Evolutionary conservation across 2,113 vertebrate species (phyloP), one percentile per base, ranked within the genome.

Genomic region (Ranitomeya imitator): DNA sequence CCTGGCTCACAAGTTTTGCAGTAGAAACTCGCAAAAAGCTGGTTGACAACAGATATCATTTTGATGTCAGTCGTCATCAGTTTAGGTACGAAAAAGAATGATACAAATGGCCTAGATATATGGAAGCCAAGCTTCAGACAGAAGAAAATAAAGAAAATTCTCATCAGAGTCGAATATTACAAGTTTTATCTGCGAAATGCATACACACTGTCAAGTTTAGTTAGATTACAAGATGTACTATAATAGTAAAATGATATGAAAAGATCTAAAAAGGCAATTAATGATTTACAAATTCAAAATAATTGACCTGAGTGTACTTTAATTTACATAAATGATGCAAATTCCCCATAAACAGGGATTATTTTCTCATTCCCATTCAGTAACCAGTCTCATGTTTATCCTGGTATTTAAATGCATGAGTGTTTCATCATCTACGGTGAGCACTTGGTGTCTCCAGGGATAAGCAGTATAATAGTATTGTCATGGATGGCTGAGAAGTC

Each of bases 371-470:
- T 59, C 79, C 11, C 10, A 61, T 82, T 82, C 79, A 37, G 23
- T 45, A 77, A 9, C 11, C 18, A 13, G 80, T n/a, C 57, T 59
- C 14, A 12, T 63, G 31, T 63, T 65, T 37, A 83, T 83, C 80
- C 60, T n/a, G 37, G 37, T 65, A n/a, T 83, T 61, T 37, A 9
- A 52, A 16, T 83, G 57, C 80, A 83, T 7, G 9, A 65, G 31
- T 16, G 26, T 82, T 82, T 23, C 59, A 9, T 15, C 31, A 77
- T 61, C 26, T 63, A 61, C 12, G 16, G 23, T 21, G 31, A 82
- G 57, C 10, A 82, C 23, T 61, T 15, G 4, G 26, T 18, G 9
- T 91, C 86, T 90, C 67, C 16, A 67, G 65, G 89, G 83, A 82
- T 93, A 52, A 77, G 52, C 15, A 77, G 19, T 52, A 52, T 45